Evolutionary conservation across 2,797 vertebrate species (phyloP).

Genomic region (Nannoperca australis): DNA sequence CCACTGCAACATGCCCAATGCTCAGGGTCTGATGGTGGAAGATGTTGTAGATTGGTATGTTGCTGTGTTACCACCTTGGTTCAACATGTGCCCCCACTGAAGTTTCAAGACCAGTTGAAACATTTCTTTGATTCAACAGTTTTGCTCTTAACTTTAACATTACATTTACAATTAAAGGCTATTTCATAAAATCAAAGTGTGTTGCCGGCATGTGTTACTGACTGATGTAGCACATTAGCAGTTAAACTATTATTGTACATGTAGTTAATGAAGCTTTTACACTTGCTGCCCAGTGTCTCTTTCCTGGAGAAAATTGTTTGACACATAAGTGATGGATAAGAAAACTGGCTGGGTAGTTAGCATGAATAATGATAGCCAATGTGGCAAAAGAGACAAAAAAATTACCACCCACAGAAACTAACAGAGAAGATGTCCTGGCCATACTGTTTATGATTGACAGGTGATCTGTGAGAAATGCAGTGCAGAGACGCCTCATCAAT

Average conservation of each 20-base stretch:
- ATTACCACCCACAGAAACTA: slow-evolving; percentile 34
- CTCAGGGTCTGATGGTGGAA: not conserved
- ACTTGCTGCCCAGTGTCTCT: not conserved
- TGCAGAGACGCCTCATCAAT: not conserved
- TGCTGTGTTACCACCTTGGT: not conserved
- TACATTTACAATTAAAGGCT: not conserved
- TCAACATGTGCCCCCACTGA: not conserved
- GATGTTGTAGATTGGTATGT: not conserved
- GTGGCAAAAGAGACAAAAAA: slow-evolving; percentile 26
- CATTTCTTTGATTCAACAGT: not conserved
- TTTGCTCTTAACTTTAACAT: not conserved
- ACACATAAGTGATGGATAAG: slow-evolving; percentile 3
- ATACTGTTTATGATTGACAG: slow-evolving; percentile 53
- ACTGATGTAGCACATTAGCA: not conserved
- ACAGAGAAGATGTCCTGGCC: slow-evolving; percentile 29
- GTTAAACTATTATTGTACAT: not conserved
- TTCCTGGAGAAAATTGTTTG: not conserved
- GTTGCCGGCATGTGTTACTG: not conserved
- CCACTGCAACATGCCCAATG: not conserved
- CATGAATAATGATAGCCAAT: not conserved
- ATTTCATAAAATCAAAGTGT: not conserved
- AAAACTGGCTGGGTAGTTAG: slow-evolving; percentile 10
- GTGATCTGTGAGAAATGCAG: slow-evolving; percentile 30
- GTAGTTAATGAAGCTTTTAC: not conserved
- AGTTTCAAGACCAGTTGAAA: not conserved